Evolutionary conservation across 2,113 vertebrate species (phyloP), one percentile per base, ranked within the genome.

Genomic region (Tachycineta bicolor): DNA sequence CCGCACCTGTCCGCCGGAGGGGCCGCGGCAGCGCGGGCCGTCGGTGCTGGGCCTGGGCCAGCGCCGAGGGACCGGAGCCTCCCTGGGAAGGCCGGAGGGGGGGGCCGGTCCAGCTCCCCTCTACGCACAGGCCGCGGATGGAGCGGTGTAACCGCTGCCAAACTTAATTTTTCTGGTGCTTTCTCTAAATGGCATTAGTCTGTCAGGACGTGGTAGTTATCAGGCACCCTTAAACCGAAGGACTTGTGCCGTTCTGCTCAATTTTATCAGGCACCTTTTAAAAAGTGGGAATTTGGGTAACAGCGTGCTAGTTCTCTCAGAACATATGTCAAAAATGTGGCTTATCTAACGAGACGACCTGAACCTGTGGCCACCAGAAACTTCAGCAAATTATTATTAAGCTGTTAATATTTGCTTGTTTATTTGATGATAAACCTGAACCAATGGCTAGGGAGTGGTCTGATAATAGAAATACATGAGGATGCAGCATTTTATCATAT

Each of bases 321-420:
- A 31, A 39, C 0, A 0, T 18, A 1, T 20, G 26, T 17, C 33
- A 26, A 7, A 86, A 47, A 33, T 12, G 0, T 19, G 29, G 11
- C 60, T 56, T 39, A 15, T 39, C 15, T 39, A 16, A 81, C 10
- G 14, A 44, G 12, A 39, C 18, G 41, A 16, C 14, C 28, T 24
- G 34, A 23, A 39, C 24, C 28, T 58, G 3, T n/a, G 59, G 49
- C 34, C 24, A 10, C 47, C 52, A n/a, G 41, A 41, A 60, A 28
- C 59, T 60, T 47, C 3, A 34, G 39, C 26, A 39, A 37, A 60
- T 43, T 63, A 6, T 28, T 68, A 21, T 12, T 37, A 46, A 63
- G 44, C 2, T 12, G 0, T 60, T 52, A 6, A 28, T 56, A 11
- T 22, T n/a, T 74, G 55, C 19, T 80, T 43, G 23, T 46, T 67